A percentile compares a stretch with the other conserved stretches of the same genome.
These are phyloP conservation scores for Drosophila borborema DNA, from an alignment of 2,888 invertebrate species.

Conservation along the genomic window DNA sequence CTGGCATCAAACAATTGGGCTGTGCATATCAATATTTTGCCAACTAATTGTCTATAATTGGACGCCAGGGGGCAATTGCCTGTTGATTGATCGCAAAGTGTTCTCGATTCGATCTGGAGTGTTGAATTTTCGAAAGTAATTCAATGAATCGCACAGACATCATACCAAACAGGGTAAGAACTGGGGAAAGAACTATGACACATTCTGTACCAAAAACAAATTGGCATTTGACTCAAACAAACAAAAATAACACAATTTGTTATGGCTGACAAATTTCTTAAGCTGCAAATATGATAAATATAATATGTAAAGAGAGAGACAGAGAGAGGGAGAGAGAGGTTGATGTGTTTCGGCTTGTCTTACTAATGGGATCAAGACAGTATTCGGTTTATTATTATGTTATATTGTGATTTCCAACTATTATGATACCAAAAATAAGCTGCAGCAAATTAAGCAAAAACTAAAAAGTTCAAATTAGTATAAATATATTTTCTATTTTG, in stretches of 20 bases:
- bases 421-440: too few relatives aligned
- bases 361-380: neutral
- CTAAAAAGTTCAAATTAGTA: neutral
- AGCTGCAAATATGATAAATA: slow-evolving; percentile 2
- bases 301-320: neutral
- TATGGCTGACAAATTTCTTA: neutral
- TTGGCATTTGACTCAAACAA: neutral
- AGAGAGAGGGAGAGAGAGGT: too few relatives aligned
- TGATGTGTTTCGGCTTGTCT: neutral
- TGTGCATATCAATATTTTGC: slow-evolving; percentile 66
- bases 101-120: slow-evolving; percentile 45
- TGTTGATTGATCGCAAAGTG: slow-evolving; percentile 69
- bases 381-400: neutral
- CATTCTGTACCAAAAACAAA: neutral
- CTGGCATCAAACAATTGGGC: slow-evolving; percentile 29
- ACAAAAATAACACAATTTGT: neutral
- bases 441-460: too few relatives aligned
- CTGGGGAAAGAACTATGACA: slow-evolving; percentile 12
- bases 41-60: slow-evolving; percentile 74
- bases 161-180: slow-evolving; percentile 20
- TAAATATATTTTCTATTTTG: neutral
- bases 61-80: slow-evolving; percentile 51
- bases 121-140: slow-evolving; percentile 44
- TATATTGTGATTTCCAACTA: neutral
- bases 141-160: slow-evolving; percentile 15